Evolutionary conservation across 2,113 vertebrate genomes (phyloP), one percentile per base, ranked within the genome.

Genomic region (Pelvicachromis taeniatus): DNA sequence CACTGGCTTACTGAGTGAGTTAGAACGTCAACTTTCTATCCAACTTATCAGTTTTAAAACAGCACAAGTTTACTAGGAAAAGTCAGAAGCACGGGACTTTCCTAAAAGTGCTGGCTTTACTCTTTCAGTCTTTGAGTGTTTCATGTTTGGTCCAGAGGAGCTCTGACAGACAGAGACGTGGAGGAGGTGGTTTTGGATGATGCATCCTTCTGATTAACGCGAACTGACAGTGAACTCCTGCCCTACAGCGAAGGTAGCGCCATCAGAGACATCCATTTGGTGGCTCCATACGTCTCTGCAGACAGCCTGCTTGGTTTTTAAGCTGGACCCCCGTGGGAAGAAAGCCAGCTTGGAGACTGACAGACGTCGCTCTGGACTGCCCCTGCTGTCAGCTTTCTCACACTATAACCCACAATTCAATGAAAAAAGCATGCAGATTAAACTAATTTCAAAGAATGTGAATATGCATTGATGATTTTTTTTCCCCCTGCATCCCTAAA

Each of bases 251-350:
- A 88, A 88, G 88, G 89, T 87, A 87, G 82, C 75, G 56, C 93
- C 75, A 80, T 87, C 85, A 63, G 81, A 92, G 84, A 89, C 90
- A 83, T 91, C 94, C 91, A 94, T 92, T 88, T 92, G 91, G 78
- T 94, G 94, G 94, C 93, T 92, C 90, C 88, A 84, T 52, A 86
- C 81, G 86, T 91, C 89, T 78, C 81, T 33, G 80, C 82, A 90
- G 85, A 92, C 93, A 87, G 77, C 58, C 84, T 86, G 79, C 85
- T 26, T 65, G 6, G 83, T 42, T 77, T 63, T 42, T 65, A 85
- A 85, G 87, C 55, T 85, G 84, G 86, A 92, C 75, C 91, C 87
- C 91, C 89, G 91, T 95, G 95, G 94, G 95, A 96, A 95, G 80
- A 77, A 78, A 73, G 90, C 93, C 95, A 96, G 95, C 89, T 89